Conservation (phyloP, 2,888 invertebrate genomes). For the Prenolepis imparis region DNA sequence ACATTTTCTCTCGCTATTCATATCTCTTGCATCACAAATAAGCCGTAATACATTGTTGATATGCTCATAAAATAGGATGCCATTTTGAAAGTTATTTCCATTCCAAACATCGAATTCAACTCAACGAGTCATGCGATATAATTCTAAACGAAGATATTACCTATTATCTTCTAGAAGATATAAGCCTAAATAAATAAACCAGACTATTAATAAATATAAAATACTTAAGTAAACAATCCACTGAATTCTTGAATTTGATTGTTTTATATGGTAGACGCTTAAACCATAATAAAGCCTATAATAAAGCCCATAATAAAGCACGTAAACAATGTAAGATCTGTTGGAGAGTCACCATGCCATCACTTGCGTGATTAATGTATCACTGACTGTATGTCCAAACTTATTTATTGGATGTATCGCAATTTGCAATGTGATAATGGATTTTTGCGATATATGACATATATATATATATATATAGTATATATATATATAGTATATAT, state of each 20-base stretch:
- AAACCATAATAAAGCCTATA: slow-evolving; percentile 6
- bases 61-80: not conserved
- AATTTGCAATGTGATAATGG: not conserved
- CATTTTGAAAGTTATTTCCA: not conserved
- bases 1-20: not conserved
- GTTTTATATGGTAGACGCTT: not conserved
- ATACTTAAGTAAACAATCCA: not conserved
- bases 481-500: no score
- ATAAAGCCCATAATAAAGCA: no score
- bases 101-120: not conserved
- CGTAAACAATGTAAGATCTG: not conserved
- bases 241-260: not conserved
- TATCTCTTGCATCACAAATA: not conserved
- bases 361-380: not conserved
- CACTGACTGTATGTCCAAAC: not conserved
- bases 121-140: not conserved
- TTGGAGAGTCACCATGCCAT: not conserved
- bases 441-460: not conserved
- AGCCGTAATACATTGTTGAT: not conserved
- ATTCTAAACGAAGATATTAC: slow-evolving; percentile 13
- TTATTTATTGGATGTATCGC: not conserved
- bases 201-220: slow-evolving; percentile 1
- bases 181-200: not conserved
- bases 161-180: not conserved
- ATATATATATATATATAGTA: not conserved